These are phyloP conservation scores for Limulus polyphemus DNA, from an alignment of 2,888 invertebrate genomes.

Conservation along the genomic window DNA sequence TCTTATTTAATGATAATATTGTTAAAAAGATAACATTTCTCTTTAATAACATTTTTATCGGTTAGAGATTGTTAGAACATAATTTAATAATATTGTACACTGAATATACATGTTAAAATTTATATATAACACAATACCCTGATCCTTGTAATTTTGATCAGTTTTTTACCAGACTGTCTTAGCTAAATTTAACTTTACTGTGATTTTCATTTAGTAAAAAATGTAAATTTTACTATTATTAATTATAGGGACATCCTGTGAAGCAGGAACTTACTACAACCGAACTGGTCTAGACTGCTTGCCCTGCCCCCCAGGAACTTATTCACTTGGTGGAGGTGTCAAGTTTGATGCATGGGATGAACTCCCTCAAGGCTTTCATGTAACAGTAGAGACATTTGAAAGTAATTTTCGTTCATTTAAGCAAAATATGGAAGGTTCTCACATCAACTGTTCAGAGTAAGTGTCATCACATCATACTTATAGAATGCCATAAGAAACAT, in stretches of 20 bases:
- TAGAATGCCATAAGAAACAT: too few relatives aligned
- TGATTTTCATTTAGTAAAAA: too few relatives aligned
- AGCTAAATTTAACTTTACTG: too few relatives aligned
- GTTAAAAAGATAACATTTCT: too few relatives aligned
- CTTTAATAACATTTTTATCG: too few relatives aligned
- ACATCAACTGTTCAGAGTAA: slow-evolving; percentile 37
- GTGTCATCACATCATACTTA: slow-evolving; percentile 13
- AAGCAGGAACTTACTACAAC: slow-evolving; percentile 44
- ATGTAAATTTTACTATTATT: slow-evolving; percentile 5
- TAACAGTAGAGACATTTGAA: slow-evolving; percentile 29
- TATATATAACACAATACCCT: too few relatives aligned
- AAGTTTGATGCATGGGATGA: slow-evolving; percentile 44
- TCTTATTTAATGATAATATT: too few relatives aligned
- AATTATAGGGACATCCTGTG: slow-evolving; percentile 39
- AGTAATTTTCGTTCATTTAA: slow-evolving; percentile 30
- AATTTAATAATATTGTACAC: too few relatives aligned
- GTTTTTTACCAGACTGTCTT: too few relatives aligned
- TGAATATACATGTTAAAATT: too few relatives aligned
- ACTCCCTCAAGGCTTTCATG: slow-evolving; percentile 42
- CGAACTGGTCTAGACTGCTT: slow-evolving; percentile 42
- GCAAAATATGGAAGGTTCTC: slow-evolving; percentile 20
- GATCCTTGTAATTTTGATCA: too few relatives aligned
- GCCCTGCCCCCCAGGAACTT: slow-evolving; percentile 43
- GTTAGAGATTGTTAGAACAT: too few relatives aligned
- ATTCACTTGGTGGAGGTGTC: slow-evolving; percentile 45